Base-by-base conservation (phyloP, 2,797 vertebrate species). In the Phrynocephalus guinanensis region DNA sequence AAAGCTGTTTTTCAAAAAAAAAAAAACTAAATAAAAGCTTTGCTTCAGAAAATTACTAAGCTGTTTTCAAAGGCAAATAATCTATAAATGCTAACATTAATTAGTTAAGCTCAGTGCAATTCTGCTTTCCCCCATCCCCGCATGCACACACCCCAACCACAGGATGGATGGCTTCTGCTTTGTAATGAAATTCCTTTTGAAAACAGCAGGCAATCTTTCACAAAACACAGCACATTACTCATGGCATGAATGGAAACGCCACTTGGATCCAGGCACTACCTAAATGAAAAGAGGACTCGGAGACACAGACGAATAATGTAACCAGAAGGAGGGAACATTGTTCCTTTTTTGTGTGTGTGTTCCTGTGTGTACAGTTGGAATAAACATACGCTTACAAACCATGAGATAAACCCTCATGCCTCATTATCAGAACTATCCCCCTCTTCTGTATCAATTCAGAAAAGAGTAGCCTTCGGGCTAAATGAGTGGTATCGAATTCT, bases 61-160 rank as follows among this genome's bases (percentile, higher is more conserved):
- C 13, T 76, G 24, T 82, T 44, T 91, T 87, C 26, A 80, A 85
- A 0, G 0, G 72, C 3, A 89, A 38, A 86, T 87, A 89, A 87
- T 63, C 26, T 82, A 1, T 7, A 68, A 89, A 87, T 75, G 80
- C 30, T 83, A 84, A 1, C 8, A 79, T 9, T 18, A 22, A 44
- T 88, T 79, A 78, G 86, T 22, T 75, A 82, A 67, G 22, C 73
- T 50, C 20, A 82, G 48, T 77, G 44, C 56, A 77, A 78, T 5
- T 68, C 15, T 78, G 22, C 15, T 24, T 50, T 5, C 16, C 13
- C 20, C 24, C 48, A 13, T n/a, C 50, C 22, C 52, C 52, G 38
- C 38, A 44, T 5, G 38, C 38, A 44, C 38, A 44, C 38, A 44
- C 38, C 38, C 5, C 38, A 76, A 44, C 38, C 24, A 13, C 48